Percentiles rank a stretch among this genome's conserved stretches.
phyloP scores from a whole-genome alignment of 2,113 vertebrate species.

The Anguilla japonica region DNA sequence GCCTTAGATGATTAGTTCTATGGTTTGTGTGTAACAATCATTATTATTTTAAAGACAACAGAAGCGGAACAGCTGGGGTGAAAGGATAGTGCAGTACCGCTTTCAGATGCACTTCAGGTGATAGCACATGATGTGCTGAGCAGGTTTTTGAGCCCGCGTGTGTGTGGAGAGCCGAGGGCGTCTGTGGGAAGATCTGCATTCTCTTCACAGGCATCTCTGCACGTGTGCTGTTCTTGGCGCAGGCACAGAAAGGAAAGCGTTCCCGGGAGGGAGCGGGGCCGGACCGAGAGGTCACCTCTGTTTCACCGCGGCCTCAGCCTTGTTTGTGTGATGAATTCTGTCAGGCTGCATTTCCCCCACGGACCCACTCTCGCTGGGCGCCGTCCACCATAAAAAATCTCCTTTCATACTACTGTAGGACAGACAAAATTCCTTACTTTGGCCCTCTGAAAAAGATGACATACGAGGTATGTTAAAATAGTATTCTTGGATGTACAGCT shows the following conservation, averaged over 20 bases:
- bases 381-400: too few relatives aligned
- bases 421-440: too few relatives aligned
- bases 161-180: neutral
- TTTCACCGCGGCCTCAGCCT: too few relatives aligned
- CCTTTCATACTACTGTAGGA: too few relatives aligned
- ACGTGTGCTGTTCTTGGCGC: neutral
- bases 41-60: neutral
- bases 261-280: neutral
- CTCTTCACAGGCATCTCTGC: neutral
- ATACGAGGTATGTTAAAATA: too few relatives aligned
- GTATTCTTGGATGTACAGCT: too few relatives aligned
- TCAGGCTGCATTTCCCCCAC: neutral
- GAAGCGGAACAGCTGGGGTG: neutral
- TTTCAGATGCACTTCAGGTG: neutral
- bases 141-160: neutral
- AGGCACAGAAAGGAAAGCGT: neutral
- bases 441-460: too few relatives aligned
- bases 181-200: neutral
- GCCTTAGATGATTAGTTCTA: neutral
- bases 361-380: too few relatives aligned
- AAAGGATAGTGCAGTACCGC: neutral
- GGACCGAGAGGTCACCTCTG: neutral
- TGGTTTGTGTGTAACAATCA: neutral
- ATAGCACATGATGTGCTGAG: neutral
- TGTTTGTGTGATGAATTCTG: neutral